Conservation (phyloP, 92 coral and sea anemone genomes). For the Bergia puertoricense region DNA sequence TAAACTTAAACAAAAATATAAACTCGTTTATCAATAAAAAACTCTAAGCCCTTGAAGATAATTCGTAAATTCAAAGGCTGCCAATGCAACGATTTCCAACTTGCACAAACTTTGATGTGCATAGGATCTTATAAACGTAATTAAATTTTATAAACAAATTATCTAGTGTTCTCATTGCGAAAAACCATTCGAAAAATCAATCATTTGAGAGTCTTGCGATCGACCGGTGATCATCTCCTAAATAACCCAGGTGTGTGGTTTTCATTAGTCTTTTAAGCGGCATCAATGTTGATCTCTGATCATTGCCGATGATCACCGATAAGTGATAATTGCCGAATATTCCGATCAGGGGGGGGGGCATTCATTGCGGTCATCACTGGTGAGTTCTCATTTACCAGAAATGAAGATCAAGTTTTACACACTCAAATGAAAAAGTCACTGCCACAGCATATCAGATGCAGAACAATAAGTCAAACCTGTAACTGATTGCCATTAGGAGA, state of each 20-base stretch:
- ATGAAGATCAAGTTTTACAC: neutral
- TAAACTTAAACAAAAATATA: too few species aligned
- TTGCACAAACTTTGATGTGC: too few species aligned
- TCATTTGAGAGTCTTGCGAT: neutral
- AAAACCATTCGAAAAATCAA: neutral
- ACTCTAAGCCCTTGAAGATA: too few species aligned
- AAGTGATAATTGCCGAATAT: neutral
- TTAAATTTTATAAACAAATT: too few species aligned
- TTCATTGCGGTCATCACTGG: neutral
- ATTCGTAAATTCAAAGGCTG: too few species aligned
- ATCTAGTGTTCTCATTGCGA: neutral
- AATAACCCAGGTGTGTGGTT: too few species aligned
- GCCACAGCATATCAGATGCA: neutral
- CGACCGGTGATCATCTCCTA: neutral
- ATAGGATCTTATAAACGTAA: too few species aligned
- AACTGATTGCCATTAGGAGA: constrained; percentile 63
- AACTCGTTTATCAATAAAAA: too few species aligned
- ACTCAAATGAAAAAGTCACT: neutral
- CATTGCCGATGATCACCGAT: neutral
- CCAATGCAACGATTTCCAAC: too few species aligned
- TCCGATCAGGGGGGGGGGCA: neutral
- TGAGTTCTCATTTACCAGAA: too few species aligned
- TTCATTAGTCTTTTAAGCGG: neutral
- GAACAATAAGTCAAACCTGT: constrained; percentile 56
- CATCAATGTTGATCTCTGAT: neutral